These are phyloP conservation scores for Galbula dea DNA, from an alignment of 2,113 vertebrate genomes.

Conservation along the genomic window DNA sequence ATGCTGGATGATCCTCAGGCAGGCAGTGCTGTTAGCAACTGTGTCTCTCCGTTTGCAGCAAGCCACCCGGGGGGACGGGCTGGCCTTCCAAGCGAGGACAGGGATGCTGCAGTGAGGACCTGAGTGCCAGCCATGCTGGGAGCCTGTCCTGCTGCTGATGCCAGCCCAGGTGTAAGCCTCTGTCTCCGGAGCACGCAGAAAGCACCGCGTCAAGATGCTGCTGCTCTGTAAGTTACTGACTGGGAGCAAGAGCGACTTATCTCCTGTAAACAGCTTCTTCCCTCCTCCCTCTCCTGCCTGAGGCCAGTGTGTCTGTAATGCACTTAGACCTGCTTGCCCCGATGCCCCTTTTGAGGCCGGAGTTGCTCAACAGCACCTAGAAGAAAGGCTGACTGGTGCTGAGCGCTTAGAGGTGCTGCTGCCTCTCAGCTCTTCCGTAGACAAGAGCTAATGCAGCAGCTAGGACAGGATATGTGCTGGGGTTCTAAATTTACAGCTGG, in stretches of 20 bases:
- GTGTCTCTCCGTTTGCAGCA: constrained; percentile 71
- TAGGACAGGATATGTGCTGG: background rate
- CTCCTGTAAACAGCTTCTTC: background rate
- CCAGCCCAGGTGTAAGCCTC: background rate
- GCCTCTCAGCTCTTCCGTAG: background rate
- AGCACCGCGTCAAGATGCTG: background rate
- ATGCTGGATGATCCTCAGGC: background rate
- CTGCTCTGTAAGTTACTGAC: background rate
- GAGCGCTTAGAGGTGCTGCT: background rate
- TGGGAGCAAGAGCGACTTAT: background rate
- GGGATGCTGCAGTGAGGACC: constrained; percentile 74
- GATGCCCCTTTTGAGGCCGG: accelerated
- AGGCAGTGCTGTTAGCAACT: background rate
- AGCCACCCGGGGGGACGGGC: constrained; percentile 85
- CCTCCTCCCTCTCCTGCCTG: background rate
- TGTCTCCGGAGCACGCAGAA: background rate
- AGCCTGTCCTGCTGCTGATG: background rate
- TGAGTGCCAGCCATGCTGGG: background rate
- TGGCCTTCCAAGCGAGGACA: constrained; percentile 85
- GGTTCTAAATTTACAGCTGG: background rate
- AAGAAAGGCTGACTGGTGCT: accelerated
- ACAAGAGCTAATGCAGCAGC: background rate
- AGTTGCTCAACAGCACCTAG: background rate
- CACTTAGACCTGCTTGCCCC: background rate
- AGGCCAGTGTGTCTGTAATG: background rate